phyloP scores from a whole-genome alignment of 1,140 invertebrate species.

The Temnothorax longispinosus region DNA sequence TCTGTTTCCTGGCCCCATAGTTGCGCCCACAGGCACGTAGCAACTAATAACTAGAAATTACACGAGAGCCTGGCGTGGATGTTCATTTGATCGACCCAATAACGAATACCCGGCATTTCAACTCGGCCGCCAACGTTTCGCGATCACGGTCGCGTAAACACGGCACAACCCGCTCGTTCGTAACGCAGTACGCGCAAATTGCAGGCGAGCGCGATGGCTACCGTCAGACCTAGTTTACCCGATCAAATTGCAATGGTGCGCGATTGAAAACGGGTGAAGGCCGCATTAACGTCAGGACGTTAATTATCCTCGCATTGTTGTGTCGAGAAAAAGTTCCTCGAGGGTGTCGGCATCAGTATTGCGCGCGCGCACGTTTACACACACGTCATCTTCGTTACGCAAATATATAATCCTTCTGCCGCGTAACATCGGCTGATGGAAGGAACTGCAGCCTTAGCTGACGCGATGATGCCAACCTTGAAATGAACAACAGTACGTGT shows the following conservation, averaged over 20 bases:
- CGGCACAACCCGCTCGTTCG: constrained; percentile 29
- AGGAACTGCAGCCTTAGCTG: constrained; percentile 12
- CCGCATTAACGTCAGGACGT: constrained; percentile 26
- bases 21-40: constrained; percentile 1
- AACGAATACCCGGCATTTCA: constrained; percentile 55
- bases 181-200: constrained; percentile 38
- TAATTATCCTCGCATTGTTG: constrained; percentile 19
- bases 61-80: constrained; percentile 15
- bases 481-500: constrained; percentile 5
- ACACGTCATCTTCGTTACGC: neutral
- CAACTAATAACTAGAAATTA: constrained; percentile 51
- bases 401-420: constrained; percentile 6
- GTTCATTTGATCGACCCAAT: constrained; percentile 60
- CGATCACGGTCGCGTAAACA: constrained; percentile 62
- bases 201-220: constrained; percentile 7
- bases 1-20: constrained; percentile 19
- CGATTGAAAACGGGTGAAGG: constrained; percentile 45
- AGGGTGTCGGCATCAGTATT: neutral
- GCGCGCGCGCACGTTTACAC: neutral
- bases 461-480: constrained; percentile 18
- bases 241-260: neutral
- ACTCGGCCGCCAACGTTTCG: constrained; percentile 64
- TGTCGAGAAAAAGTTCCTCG: neutral
- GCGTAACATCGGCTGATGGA: neutral
- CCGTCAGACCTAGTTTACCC: neutral